Conservation (phyloP, 1,140 invertebrate genomes). For the Onthophagus taurus region DNA sequence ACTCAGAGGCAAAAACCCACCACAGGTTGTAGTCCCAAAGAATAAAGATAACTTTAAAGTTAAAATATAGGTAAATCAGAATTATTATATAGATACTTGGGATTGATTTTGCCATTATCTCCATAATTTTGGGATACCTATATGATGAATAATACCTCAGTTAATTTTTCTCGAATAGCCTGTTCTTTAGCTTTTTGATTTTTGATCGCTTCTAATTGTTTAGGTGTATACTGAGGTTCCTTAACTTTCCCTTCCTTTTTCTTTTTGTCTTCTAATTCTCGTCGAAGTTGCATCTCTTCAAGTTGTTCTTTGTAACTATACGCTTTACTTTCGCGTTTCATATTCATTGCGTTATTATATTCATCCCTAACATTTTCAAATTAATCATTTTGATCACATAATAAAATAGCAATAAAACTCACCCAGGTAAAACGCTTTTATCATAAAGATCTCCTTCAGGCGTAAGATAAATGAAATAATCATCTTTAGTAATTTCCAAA, state of each 20-base stretch:
- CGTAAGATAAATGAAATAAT: constrained; percentile 82
- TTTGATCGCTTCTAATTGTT: constrained; percentile 89
- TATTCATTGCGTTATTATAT: constrained; percentile 65
- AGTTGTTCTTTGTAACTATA: constrained; percentile 97
- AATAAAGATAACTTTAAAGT: too few species aligned
- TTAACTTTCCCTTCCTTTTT: constrained; percentile 74
- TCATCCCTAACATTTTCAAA: constrained; percentile 40
- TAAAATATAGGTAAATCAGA: too few species aligned
- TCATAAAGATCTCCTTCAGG: constrained; percentile 88
- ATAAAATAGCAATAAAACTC: not conserved
- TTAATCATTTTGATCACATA: constrained; percentile 7
- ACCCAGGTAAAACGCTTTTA: constrained; percentile 67
- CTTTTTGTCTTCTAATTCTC: constrained; percentile 85
- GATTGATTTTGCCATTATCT: too few species aligned
- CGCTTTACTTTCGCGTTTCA: constrained; percentile 92
- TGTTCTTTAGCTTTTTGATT: constrained; percentile 80
- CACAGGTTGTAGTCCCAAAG: too few species aligned
- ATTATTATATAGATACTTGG: too few species aligned
- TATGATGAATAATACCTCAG: constrained; percentile 38
- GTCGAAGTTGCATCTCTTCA: constrained; percentile 83
- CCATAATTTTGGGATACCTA: too few species aligned
- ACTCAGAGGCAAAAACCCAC: too few species aligned
- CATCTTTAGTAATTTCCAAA: constrained; percentile 67
- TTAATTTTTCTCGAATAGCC: constrained; percentile 58
- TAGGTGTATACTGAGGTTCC: constrained; percentile 63